Percentiles rank a stretch among this genome's conserved stretches.
Conservation (phyloP, 1,140 invertebrate genomes). For the Globodera ellingtonae region DNA sequence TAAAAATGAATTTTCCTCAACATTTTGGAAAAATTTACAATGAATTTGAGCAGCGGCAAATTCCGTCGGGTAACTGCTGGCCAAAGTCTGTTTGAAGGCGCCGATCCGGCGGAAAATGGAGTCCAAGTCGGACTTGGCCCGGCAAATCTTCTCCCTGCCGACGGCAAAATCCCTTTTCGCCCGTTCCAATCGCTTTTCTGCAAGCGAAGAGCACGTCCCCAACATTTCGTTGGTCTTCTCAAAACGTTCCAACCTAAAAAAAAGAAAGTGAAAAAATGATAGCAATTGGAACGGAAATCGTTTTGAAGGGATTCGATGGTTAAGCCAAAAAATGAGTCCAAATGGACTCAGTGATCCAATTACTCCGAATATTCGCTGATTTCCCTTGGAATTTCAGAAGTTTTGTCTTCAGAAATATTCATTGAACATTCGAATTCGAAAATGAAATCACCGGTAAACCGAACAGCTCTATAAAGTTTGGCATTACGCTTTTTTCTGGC, state of each 20-base stretch:
- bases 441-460: too few species aligned
- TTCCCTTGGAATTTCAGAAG: too few species aligned
- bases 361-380: too few species aligned
- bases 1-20: background rate
- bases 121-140: slow-evolving; percentile 49
- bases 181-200: slow-evolving; percentile 45
- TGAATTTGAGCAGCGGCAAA: slow-evolving; percentile 40
- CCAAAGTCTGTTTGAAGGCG: slow-evolving; percentile 33
- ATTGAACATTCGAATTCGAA: too few species aligned
- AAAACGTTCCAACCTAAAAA: slow-evolving; percentile 48
- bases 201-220: slow-evolving; percentile 33
- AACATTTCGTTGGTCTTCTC: slow-evolving; percentile 54
- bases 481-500: slow-evolving; percentile 52
- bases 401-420: too few species aligned
- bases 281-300: too few species aligned
- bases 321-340: too few species aligned
- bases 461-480: too few species aligned
- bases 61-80: slow-evolving; percentile 41
- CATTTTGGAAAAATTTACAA: background rate
- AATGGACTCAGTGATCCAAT: too few species aligned
- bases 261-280: background rate
- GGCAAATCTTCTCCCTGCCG: slow-evolving; percentile 38
- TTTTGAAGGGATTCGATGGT: too few species aligned
- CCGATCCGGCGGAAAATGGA: slow-evolving; percentile 44
- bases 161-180: slow-evolving; percentile 39